Base-by-base conservation (phyloP, 2,113 vertebrate genomes). In the Pedetes capensis region DNA sequence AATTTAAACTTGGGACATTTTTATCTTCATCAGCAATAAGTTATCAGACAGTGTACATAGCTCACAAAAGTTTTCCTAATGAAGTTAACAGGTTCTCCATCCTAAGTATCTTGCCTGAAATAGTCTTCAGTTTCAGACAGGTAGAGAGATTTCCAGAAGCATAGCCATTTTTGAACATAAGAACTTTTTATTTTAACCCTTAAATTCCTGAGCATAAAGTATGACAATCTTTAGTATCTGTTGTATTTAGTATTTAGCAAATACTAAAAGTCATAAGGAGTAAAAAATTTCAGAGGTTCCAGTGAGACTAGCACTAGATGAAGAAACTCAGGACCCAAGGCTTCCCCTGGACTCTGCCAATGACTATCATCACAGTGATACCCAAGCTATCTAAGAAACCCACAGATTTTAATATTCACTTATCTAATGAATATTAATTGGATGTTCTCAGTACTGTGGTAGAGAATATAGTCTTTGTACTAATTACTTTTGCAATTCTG, bases 131-230 rank as follows among this genome's bases (percentile, higher is more conserved):
- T 32, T n/a, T 76, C 74, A 78, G 5, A 51, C 13, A 74, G 23
- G 42, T 32, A 69, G 18, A 13, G 8, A 61, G 12, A 87, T 71
- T 79, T 93, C 59, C 53, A 92, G 34, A 85, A 87, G 14, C 44
- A 79, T 29, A 17, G 23, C 51, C 27, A 49, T 87, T 53, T 90
- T 12, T 81, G 29, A 82, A 84, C 37, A 6, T 5, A 74, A 42
- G n/a, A 78, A 74, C 71, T 89, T 88, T 32, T 87, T 78, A 79
- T 59, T 59, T 75, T 81, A 81, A 87, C 51, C 16, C 61, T 96
- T 92, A n/a, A 63, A 27, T 82, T 87, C 27, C 42, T 92, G 39
- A 68, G 27, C 27, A 69, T 23, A 69, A 75, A 25, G 10, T 66
- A 3, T 8, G 27, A 10, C 13, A 27, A 20, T 34, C 25, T 89